These are phyloP conservation scores for Numida meleagris DNA, from an alignment of 2,113 vertebrate species.

Conservation along the genomic window DNA sequence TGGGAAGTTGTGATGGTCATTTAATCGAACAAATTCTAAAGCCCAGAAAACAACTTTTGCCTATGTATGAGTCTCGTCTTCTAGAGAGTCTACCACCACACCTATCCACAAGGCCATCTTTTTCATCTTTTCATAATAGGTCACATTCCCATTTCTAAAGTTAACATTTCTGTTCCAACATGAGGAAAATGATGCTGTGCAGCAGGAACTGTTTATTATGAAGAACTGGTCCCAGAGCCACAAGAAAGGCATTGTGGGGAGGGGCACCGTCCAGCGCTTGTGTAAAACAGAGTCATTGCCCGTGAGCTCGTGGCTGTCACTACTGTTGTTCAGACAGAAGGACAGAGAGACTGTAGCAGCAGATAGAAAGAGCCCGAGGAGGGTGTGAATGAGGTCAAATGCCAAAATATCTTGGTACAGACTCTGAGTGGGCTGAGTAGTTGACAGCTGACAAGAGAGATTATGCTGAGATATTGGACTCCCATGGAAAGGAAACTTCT, in stretches of 20 bases:
- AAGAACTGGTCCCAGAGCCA: background rate
- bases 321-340: background rate
- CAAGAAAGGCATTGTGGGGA: background rate
- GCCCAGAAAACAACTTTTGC: background rate
- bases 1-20: background rate
- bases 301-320: background rate
- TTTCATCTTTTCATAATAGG: background rate
- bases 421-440: background rate
- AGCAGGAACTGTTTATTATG: background rate
- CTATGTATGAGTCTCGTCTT: background rate
- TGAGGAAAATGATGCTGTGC: background rate
- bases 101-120: background rate
- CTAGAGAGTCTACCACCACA: background rate
- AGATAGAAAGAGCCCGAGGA: background rate
- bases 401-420: background rate
- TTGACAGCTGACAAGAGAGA: background rate
- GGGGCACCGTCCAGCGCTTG: accelerated
- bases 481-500: background rate
- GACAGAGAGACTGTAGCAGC: background rate
- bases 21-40: background rate
- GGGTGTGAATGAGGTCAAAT: background rate
- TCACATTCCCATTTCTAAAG: background rate
- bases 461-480: background rate
- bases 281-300: background rate
- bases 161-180: background rate